A percentile compares a stretch with the other conserved stretches of the same genome.
Conservation (phyloP, 2,888 invertebrate genomes). For the Corythucha ciliata region DNA sequence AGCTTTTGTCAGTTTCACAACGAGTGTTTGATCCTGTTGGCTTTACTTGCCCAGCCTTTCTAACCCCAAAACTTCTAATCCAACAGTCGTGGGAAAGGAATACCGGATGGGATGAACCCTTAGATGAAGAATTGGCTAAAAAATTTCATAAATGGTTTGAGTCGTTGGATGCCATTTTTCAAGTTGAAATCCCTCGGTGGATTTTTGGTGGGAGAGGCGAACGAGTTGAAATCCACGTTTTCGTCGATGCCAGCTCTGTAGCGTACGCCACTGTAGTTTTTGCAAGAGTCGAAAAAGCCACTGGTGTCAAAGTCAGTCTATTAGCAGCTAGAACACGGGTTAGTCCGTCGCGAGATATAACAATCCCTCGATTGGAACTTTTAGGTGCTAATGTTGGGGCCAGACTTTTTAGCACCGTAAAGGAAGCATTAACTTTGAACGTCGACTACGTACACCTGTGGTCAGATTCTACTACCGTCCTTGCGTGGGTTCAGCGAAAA, state of each 20-base stretch:
- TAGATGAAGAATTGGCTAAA: constrained; percentile 10
- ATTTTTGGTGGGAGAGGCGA: background rate
- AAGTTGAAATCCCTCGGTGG: constrained; percentile 7
- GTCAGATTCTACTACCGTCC: constrained; percentile 36
- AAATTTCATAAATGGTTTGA: too few relatives aligned
- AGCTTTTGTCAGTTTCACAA: constrained; percentile 26
- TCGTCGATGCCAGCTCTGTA: constrained; percentile 35
- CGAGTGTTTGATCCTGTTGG: constrained; percentile 34
- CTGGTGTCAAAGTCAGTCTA: constrained; percentile 30
- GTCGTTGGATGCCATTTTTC: background rate
- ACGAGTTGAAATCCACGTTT: constrained; percentile 33
- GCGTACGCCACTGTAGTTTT: constrained; percentile 37
- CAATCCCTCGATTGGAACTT: constrained; percentile 39
- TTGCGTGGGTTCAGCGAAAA: constrained; percentile 35
- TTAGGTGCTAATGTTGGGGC: constrained; percentile 36
- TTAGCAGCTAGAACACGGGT: constrained; percentile 37
- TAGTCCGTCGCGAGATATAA: constrained; percentile 33
- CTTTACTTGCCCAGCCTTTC: constrained; percentile 28
- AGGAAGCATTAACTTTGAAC: too few relatives aligned
- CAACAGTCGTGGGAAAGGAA: constrained; percentile 27
- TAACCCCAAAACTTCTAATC: constrained; percentile 33
- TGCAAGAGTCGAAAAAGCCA: constrained; percentile 28
- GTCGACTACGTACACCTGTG: too few relatives aligned
- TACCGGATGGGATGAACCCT: too few relatives aligned
- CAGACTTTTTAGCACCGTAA: constrained; percentile 28